Percentiles rank a stretch among this genome's conserved stretches.
These are phyloP conservation scores for Spodoptera exigua DNA, from an alignment of 2,888 invertebrate genomes.

Conservation along the genomic window DNA sequence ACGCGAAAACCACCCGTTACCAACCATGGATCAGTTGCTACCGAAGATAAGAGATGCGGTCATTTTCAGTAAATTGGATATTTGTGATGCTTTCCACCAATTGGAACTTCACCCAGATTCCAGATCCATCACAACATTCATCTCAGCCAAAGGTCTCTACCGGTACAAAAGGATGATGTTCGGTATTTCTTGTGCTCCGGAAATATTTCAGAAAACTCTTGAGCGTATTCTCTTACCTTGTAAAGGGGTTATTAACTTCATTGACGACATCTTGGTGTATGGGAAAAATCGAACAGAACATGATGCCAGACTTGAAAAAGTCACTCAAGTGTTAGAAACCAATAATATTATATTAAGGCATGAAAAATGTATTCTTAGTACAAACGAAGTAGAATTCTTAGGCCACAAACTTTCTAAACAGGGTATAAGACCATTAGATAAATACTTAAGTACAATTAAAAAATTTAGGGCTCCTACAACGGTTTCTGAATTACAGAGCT, in stretches of 20 bases:
- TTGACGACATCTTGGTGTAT: constrained; percentile 57
- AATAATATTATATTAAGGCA: constrained; percentile 2
- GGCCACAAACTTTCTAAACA: constrained; percentile 2
- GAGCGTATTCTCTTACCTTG: constrained; percentile 1
- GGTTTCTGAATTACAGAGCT: constrained; percentile 58
- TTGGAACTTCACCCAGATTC: constrained; percentile 20
- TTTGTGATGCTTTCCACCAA: constrained; percentile 34
- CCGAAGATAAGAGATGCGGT: constrained; percentile 23
- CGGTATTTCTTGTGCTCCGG: constrained; percentile 4
- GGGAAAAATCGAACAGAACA: constrained; percentile 34
- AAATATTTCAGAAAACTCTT: too few relatives aligned
- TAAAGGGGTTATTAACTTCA: constrained; percentile 17
- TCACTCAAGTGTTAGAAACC: background rate
- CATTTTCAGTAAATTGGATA: constrained; percentile 27
- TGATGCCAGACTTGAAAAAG: constrained; percentile 4
- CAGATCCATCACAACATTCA: constrained; percentile 20
- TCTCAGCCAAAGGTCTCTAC: constrained; percentile 5
- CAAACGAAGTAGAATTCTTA: constrained; percentile 1
- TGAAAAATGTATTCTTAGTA: constrained; percentile 2
- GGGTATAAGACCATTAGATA: constrained; percentile 1
- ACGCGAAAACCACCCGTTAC: constrained; percentile 57
- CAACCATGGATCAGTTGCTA: constrained; percentile 55
- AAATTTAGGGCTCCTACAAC: constrained; percentile 42
- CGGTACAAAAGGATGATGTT: constrained; percentile 10
- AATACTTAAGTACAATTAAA: background rate